Evolutionary conservation across 2,797 vertebrate genomes (phyloP), one percentile per base, ranked within the genome.

Genomic region (Sciurus carolinensis): DNA sequence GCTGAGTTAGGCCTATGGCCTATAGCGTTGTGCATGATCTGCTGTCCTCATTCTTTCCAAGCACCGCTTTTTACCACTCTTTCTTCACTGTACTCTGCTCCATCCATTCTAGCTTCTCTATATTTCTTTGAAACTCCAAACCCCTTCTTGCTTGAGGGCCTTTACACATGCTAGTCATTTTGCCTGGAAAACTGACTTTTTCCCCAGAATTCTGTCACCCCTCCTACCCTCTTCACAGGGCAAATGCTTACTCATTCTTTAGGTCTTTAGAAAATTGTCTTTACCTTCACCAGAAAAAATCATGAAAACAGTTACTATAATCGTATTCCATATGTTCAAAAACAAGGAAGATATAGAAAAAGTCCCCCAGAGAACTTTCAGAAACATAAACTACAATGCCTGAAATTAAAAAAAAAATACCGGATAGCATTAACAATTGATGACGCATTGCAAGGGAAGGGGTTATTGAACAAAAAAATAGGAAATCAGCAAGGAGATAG

Each of bases 221-320:
- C 18, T 71, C 57, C 77, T 47, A 67, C n/a, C 18, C 2, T 13
- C n/a, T 79, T 85, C 72, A 44, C 36, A 64, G 17, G 24, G n/a
- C 24, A 92, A 85, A 87, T 54, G 44, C 24, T 52, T 82, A 86
- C 71, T 95, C 14, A 86, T 67, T 76, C 33, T 92, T 94, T 66
- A 67, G 17, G 17, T 94, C 67, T 96, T 44, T 59, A 39, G 20
- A 18, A 95, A 82, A 67, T 26, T 57, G 6, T 88, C 42, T 62
- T 87, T 80, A 77, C 52, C 30, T 77, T 87, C 47, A 67, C 26
- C 39, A 94, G 30, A 90, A 75, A 22, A 44, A 42, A 66, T 11
- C 28, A 33, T 50, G n/a, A 47, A 90, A 67, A 42, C 9, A 88
- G 50, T 75, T 93, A 75, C 18, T 39, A 77, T 79, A 91, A 69